These are phyloP conservation scores for Leuciscus waleckii DNA, from an alignment of 2,797 vertebrate species.

Conservation along the genomic window DNA sequence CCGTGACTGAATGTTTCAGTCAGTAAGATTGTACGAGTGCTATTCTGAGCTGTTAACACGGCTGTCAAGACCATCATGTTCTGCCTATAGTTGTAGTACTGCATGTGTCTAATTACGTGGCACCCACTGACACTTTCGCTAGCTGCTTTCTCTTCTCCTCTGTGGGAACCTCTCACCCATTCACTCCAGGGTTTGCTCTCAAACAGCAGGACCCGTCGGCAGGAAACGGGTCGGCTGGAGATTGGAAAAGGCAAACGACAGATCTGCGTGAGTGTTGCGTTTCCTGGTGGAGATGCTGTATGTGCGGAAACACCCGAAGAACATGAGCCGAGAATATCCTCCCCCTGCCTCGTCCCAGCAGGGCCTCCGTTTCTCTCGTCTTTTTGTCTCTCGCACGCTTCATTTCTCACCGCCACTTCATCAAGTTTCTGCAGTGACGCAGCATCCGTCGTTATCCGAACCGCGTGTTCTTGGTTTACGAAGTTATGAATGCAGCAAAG, in stretches of 20 bases:
- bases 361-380: not conserved
- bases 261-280: conserved; percentile 33
- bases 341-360: conserved; percentile 44
- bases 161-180: conserved; percentile 57
- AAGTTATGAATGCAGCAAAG: conserved; percentile 46
- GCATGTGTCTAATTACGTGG: conserved; percentile 18
- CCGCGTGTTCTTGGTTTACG: conserved; percentile 5
- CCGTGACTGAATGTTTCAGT: conserved; percentile 7
- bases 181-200: conserved; percentile 35
- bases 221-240: conserved; percentile 74
- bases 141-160: conserved; percentile 45
- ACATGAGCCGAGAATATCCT: conserved; percentile 32
- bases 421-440: conserved; percentile 2
- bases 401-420: not conserved
- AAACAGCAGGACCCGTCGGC: conserved; percentile 66
- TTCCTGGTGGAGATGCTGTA: not conserved
- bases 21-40: not conserved
- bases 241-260: conserved; percentile 53
- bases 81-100: not conserved
- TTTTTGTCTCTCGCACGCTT: not conserved
- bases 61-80: conserved; percentile 7
- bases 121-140: conserved; percentile 18
- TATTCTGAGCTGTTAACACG: conserved; percentile 20
- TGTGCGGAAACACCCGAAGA: conserved; percentile 7
- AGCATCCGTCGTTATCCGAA: conserved; percentile 15